Evolutionary conservation across 2,113 vertebrate genomes (phyloP).

Genomic region (Agapornis roseicollis): DNA sequence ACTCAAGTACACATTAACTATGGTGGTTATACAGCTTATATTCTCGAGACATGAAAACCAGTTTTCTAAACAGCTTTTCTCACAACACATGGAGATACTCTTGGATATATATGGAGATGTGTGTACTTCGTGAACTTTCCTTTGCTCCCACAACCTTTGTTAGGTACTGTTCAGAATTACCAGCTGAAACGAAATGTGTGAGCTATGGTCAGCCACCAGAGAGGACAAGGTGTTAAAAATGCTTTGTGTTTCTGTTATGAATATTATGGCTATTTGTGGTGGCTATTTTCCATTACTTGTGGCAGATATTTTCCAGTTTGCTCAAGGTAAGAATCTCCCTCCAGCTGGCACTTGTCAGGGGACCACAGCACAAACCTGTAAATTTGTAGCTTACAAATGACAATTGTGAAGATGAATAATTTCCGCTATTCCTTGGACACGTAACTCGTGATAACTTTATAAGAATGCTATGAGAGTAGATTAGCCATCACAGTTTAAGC

Average conservation of each 20-base stretch:
- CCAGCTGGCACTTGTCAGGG: slow-evolving; percentile 1
- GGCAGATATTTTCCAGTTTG: background rate
- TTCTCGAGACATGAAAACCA: background rate
- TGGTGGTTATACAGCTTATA: background rate
- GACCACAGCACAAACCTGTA: background rate
- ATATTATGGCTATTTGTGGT: background rate
- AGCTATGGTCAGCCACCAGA: background rate
- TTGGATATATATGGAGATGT: background rate
- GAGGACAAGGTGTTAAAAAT: background rate
- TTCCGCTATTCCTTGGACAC: background rate
- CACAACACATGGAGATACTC: background rate
- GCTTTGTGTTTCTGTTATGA: background rate
- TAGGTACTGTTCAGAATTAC: background rate
- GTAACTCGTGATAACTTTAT: background rate
- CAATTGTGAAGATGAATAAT: background rate
- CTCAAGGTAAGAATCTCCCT: background rate
- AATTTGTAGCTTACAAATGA: background rate
- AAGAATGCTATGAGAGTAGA: background rate
- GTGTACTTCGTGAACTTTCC: background rate
- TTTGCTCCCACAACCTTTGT: background rate
- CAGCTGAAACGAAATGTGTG: background rate
- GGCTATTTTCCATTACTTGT: background rate
- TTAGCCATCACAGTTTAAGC: background rate
- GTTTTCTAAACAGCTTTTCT: background rate
- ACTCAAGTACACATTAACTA: background rate